These are phyloP conservation scores for Zeuzera pyrina DNA, from an alignment of 2,888 invertebrate species.

Conservation along the genomic window DNA sequence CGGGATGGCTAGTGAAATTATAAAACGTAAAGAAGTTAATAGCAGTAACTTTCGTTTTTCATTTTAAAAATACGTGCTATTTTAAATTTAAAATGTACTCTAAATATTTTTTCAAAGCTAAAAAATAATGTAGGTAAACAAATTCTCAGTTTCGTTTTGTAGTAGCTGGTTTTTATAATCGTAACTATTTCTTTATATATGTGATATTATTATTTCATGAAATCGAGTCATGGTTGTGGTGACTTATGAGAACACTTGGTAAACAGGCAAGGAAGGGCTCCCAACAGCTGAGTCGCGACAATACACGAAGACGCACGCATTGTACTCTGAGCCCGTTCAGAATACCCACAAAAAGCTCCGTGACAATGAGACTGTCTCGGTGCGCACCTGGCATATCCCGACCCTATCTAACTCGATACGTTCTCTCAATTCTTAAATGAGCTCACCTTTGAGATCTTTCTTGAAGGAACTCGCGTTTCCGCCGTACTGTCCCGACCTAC, in stretches of 20 bases:
- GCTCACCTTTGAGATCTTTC: constrained; percentile 22
- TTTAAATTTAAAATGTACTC: no score
- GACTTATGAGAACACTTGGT: constrained; percentile 29
- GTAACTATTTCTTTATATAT: background rate
- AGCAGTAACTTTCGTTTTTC: no score
- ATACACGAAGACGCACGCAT: constrained; percentile 64
- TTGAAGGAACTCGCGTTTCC: constrained; percentile 32
- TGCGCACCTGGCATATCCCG: constrained; percentile 55
- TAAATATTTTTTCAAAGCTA: no score
- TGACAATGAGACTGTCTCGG: constrained; percentile 54
- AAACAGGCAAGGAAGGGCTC: constrained; percentile 30
- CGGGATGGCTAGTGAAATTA: no score
- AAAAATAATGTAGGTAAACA: no score
- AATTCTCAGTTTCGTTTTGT: no score
- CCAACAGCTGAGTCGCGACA: constrained; percentile 66
- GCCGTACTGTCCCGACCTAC: constrained; percentile 32
- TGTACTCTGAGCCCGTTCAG: constrained; percentile 41
- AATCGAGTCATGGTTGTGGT: constrained; percentile 31
- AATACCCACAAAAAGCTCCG: constrained; percentile 24
- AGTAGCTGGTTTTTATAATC: no score
- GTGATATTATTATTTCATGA: constrained; percentile 5
- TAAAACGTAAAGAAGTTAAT: no score
- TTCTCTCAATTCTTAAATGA: constrained; percentile 28
- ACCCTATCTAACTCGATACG: constrained; percentile 48
- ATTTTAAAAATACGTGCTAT: no score